Evolutionary conservation across 2,113 vertebrate genomes (phyloP), one percentile per base, ranked within the genome.

Genomic region (Miniopterus natalensis): DNA sequence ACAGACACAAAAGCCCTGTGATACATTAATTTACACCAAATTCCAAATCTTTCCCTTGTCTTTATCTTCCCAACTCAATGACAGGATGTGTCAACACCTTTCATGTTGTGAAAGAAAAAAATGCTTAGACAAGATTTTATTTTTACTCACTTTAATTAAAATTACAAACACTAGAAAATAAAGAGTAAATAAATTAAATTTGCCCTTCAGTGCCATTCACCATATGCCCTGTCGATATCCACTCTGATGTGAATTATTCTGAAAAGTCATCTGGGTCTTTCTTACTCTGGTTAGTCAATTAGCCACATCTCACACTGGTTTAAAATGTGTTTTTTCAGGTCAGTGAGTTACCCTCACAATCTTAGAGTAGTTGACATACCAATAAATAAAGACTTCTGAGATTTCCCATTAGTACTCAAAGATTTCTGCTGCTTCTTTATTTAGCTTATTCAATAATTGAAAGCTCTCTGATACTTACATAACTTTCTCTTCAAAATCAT

Each of bases 1-100:
- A 61, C 79, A 95, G 94, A 68, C 95, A 68, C 13, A 20, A 97
- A 85, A 94, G 96, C 92, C 79, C 96, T 95, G 95, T 96, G 98
- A 92, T 98, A 98, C 98, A 98, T 98, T 98, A 98, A 98, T 98
- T 98, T 98, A 98, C 98, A 98, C 98, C 98, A 98, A 98, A 98
- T 98, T 98, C 96, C 95, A 97, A 98, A 98, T 88, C 0, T 97
- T 97, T 97, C 97, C 93, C 96, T 94, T 95, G 84, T 95, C 97
- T 97, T 98, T 98, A 96, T 95, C 91, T 97, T 97, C 93, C 95
- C 95, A 96, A 96, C 75, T 78, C 96, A 95, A 84, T 96, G 97
- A 98, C 96, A 97, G 85, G 84, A 98, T 97, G 45, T 98, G 97
- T 98, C 98, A 98, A 98, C 98, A 98, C 97, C 94, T 98, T 92